phyloP scores from a whole-genome alignment of 1,140 invertebrate species.

The Plectrocnemia conspersa region DNA sequence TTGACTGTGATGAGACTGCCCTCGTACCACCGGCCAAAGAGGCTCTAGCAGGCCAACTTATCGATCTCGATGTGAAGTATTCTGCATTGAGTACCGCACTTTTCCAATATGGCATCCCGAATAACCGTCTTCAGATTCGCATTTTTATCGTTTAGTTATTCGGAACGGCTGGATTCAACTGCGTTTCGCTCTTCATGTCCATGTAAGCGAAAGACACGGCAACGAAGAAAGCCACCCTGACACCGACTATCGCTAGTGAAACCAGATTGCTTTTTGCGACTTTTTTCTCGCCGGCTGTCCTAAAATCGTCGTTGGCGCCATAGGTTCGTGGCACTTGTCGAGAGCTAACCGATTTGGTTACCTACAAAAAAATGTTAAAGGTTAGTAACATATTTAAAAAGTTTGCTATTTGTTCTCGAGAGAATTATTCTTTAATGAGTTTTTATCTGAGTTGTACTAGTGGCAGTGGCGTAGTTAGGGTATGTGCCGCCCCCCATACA shows the following conservation, averaged over 20 bases:
- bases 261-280: constrained; percentile 59
- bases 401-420: too few species aligned
- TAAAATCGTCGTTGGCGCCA: constrained; percentile 49
- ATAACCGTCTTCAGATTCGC: constrained; percentile 56
- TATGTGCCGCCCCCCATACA: too few species aligned
- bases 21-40: constrained; percentile 97
- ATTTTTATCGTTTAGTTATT: constrained; percentile 54
- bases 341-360: too few species aligned
- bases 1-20: constrained; percentile 92
- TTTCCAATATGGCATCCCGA: constrained; percentile 85
- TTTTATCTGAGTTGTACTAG: too few species aligned
- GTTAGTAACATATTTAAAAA: too few species aligned
- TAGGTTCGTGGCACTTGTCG: too few species aligned
- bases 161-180: constrained; percentile 46
- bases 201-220: constrained; percentile 62
- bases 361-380: too few species aligned
- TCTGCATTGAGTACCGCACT: constrained; percentile 72
- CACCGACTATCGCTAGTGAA: constrained; percentile 57
- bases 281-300: constrained; percentile 47
- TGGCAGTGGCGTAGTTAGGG: too few species aligned
- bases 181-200: constrained; percentile 54
- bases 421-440: too few species aligned
- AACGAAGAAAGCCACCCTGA: constrained; percentile 61
- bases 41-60: constrained; percentile 65
- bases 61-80: constrained; percentile 88